Base-by-base conservation (phyloP, 2,113 vertebrate genomes). In the Callorhinus ursinus region DNA sequence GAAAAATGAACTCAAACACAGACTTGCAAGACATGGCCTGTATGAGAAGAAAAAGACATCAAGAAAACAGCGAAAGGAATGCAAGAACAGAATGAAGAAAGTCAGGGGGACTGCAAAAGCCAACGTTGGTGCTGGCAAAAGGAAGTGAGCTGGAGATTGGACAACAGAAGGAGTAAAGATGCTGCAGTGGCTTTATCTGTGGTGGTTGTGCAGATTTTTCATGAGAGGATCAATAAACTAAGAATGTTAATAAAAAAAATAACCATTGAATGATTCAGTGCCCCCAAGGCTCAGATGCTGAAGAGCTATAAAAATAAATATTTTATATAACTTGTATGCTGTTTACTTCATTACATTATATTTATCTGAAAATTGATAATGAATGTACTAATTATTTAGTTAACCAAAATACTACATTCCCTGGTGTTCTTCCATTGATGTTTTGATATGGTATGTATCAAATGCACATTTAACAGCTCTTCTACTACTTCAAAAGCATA, bases 401-500 rank as follows among this genome's bases (percentile, higher is more conserved):
- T 96, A 95, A 16, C 7, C 59, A 88, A 83, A 79, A 87, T 71
- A 92, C 22, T 95, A 82, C 71, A 80, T 88, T 94, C 7, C 21
- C 88, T 88, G n/a, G 57, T 90, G 39, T 76, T 92, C 90, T 36
- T 88, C 59, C 89, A 95, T 61, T 53, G 88, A 42, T 39, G 49
- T 82, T 86, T 95, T 87, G 79, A 86, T 36, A 80, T 0, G 81
- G 31, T 90, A 61, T 57, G 24, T 63, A 39, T 42, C 92, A 85
- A 96, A 69, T 0, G 5, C 36, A 95, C 71, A 92, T 71, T 84
- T 94, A 90, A 63, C 33, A 90, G 22, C 49, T 84, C 36, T 71
- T 76, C 80, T 24, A 53, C 46, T 96, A 90, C 36, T 67, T 95
- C 72, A 65, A 93, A 90, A 81, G 61, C 46, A 95, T 69, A 92